A percentile compares a stretch with the other conserved stretches of the same genome.
These are phyloP conservation scores for Upupa epops DNA, from an alignment of 2,113 vertebrate species.

Conservation along the genomic window DNA sequence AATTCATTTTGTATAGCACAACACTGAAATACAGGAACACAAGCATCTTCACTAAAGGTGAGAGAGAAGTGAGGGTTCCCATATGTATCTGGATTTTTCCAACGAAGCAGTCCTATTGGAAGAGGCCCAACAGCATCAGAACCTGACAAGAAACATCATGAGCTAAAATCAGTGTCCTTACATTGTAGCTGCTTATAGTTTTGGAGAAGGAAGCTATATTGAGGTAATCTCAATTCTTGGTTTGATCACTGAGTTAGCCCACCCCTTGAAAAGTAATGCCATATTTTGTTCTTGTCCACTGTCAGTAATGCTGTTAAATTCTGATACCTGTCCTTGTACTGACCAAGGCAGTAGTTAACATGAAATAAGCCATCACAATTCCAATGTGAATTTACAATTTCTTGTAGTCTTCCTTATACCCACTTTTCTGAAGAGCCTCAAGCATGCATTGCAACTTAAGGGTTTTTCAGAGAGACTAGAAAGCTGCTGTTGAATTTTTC, in stretches of 20 bases:
- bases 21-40: conserved; percentile 64
- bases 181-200: background rate
- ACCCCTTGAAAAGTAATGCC: background rate
- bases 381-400: background rate
- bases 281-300: background rate
- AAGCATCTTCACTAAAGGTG: conserved; percentile 68
- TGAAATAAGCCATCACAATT: background rate
- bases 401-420: background rate
- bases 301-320: background rate
- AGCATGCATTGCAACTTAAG: background rate
- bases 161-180: background rate
- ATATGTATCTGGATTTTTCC: conserved; percentile 78
- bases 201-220: background rate
- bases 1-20: conserved; percentile 71
- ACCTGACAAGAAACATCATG: conserved; percentile 59
- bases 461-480: background rate
- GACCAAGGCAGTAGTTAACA: background rate
- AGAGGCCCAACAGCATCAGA: conserved; percentile 79
- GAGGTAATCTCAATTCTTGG: background rate
- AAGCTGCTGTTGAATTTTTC: background rate
- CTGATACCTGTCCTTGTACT: background rate
- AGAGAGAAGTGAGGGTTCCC: conserved; percentile 63
- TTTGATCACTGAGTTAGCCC: background rate
- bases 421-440: background rate
- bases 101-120: conserved; percentile 81